Base-by-base conservation (phyloP, 2,888 invertebrate species). In the Parapristionchus giblindavisi region DNA sequence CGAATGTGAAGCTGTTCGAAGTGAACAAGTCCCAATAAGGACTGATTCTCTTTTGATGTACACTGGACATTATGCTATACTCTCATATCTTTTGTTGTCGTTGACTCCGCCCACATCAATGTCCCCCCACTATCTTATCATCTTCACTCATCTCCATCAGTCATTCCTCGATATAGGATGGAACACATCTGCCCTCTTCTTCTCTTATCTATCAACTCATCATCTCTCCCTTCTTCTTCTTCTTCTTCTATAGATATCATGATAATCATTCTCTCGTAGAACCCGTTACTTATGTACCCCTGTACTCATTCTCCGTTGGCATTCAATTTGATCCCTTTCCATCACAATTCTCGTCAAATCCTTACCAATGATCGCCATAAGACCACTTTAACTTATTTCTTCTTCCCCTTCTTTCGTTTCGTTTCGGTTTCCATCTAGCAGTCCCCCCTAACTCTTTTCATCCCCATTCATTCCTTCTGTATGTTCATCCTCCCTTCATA, bases 1-100 rank as follows among this genome's bases (percentile, higher is more conserved):
- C 99, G 0, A 95, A 98, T 88, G 98, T 99, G 70, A 97, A 97
- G 89, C 91, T 99, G 79, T 99, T 99, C 90, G 99, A 99, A 91
- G 98, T 99, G 87, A 98, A 99, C 51, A 77, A 76, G 65, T 52
- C 73, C 51, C 60, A 71, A 48, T 38, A 32, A 51, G 34, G 2
- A 8, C 29, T 17, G 36, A 29, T 29, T 29, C 65, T 43, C 34
- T 29, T 32, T 24, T 17, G n/a, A n/a, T n/a, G n/a, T n/a, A n/a
- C n/a, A n/a, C n/a, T n/a, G n/a, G n/a, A n/a, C n/a, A n/a, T n/a
- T n/a, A n/a, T n/a, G n/a, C n/a, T n/a, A n/a, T n/a, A n/a, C n/a
- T n/a, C n/a, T n/a, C n/a, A n/a, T n/a, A n/a, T n/a, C n/a, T n/a
- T n/a, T n/a, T n/a, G n/a, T n/a, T n/a, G n/a, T n/a, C n/a, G n/a